Conservation (phyloP, 2,113 vertebrate genomes). For the Megaleporinus macrocephalus region DNA sequence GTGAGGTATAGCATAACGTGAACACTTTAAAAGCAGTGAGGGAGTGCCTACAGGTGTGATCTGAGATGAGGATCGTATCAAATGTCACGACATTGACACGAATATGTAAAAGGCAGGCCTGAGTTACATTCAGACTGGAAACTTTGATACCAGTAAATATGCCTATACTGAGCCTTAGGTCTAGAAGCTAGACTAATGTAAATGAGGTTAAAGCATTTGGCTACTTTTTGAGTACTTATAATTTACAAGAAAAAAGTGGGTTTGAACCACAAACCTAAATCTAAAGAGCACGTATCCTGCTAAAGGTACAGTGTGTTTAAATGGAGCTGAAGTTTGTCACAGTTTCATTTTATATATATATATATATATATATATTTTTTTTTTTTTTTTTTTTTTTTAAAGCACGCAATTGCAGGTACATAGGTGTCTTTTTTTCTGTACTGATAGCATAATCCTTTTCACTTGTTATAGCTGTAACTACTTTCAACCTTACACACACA, state of each 20-base stretch:
- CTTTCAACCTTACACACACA: not conserved
- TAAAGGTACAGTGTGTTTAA: not conserved
- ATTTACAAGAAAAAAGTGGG: too few relatives aligned
- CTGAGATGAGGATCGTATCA: not conserved
- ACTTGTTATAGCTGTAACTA: not conserved
- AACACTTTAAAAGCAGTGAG: not conserved
- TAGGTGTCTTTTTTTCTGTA: not conserved
- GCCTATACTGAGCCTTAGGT: not conserved
- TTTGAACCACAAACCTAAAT: too few relatives aligned
- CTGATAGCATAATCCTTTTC: not conserved
- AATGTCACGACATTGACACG: not conserved
- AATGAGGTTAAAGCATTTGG: too few relatives aligned
- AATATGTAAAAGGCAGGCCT: not conserved
- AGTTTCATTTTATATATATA: too few relatives aligned
- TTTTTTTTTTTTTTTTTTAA: too few relatives aligned
- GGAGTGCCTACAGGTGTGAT: conserved; percentile 16
- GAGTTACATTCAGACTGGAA: not conserved
- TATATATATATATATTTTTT: too few relatives aligned
- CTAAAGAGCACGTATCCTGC: not conserved
- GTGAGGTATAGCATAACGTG: not conserved
- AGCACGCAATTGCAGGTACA: too few relatives aligned
- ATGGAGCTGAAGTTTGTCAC: too few relatives aligned
- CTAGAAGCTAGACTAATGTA: too few relatives aligned
- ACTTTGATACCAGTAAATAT: not conserved
- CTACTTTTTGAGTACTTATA: too few relatives aligned